Evolutionary conservation across 1,140 invertebrate species (phyloP), one percentile per base, ranked within the genome.

Genomic region (Lucilia sericata): DNA sequence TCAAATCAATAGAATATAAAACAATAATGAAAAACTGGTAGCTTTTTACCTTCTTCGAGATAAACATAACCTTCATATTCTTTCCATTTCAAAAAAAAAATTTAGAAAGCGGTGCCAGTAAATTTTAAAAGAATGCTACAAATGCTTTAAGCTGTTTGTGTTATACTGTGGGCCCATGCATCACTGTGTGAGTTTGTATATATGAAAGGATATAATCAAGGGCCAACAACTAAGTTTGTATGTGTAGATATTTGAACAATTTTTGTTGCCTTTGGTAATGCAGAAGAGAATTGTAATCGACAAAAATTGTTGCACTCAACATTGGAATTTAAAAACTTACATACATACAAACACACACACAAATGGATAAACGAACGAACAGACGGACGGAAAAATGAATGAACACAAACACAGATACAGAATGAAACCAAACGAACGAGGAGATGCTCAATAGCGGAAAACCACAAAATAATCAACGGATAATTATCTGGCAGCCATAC

Each of bases 391-490:
- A 60, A 60, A 30, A 30, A 30, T 17, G 13, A 42, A 42, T 42
- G 10, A 10, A 60, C 55, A 60, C 14, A 60, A 17, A 60, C 14
- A n/a, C 55, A 17, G 2, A 60, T 17, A 42, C 12, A 19, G 17
- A 47, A 78, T n/a, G n/a, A 78, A 78, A 42, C 75, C 34, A 19
- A 78, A 78, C 36, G 75, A 19, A 78, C 42, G 65, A 76, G n/a
- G 76, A 80, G 76, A 80, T 80, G 76, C 42, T 80, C 76, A 80
- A 80, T 80, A 82, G 81, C 81, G 81, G 81, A 82, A 82, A 82
- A 70, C 81, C 81, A 82, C 81, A 82, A 82, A 82, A 82, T 82
- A 82, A 82, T 82, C 51, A 82, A 82, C 81, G 81, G 81, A 82
- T 65, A 82, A 82, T 82, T 82, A 82, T 70, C 60, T 82, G 81